Percentiles rank a stretch among this genome's conserved stretches.
Evolutionary conservation across 2,888 invertebrate genomes (phyloP).

Genomic region (Oxystoma pomonae): DNA sequence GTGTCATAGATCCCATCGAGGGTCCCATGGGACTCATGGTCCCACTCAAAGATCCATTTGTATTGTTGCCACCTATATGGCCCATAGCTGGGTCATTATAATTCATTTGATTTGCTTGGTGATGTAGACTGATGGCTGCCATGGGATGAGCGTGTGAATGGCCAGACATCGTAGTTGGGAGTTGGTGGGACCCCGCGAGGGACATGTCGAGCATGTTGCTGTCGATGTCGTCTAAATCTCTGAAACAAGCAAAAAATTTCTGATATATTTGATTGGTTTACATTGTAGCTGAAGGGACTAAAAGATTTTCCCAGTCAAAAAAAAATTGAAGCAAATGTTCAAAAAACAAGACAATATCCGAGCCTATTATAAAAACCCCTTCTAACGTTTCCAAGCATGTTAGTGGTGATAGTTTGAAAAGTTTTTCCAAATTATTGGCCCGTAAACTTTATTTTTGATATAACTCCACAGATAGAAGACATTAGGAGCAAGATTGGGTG

Average conservation of each 20-base stretch:
- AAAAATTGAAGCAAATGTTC: too few species aligned
- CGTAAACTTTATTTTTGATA: too few species aligned
- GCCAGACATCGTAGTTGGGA: conserved; percentile 50
- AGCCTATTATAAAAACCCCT: too few species aligned
- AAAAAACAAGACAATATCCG: too few species aligned
- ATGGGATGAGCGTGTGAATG: conserved; percentile 55
- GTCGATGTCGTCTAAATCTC: conserved; percentile 56
- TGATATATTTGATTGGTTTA: background rate
- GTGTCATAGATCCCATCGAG: conserved; percentile 53
- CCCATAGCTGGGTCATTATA: conserved; percentile 48
- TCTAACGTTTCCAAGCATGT: too few species aligned
- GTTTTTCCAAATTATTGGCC: too few species aligned
- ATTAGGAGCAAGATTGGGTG: too few species aligned
- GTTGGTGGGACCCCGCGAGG: conserved; percentile 45
- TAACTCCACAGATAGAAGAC: too few species aligned
- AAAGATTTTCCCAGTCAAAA: too few species aligned
- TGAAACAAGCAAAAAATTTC: conserved; percentile 24
- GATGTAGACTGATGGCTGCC: conserved; percentile 37
- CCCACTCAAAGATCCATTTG: conserved; percentile 48
- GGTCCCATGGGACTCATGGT: conserved; percentile 51
- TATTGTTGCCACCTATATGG: conserved; percentile 38
- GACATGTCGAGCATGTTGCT: conserved; percentile 50
- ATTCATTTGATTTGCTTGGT: conserved; percentile 42
- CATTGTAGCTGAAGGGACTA: background rate
- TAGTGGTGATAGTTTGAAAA: too few species aligned